These are phyloP conservation scores for Muscina levida DNA, from an alignment of 2,888 invertebrate genomes.

Conservation along the genomic window DNA sequence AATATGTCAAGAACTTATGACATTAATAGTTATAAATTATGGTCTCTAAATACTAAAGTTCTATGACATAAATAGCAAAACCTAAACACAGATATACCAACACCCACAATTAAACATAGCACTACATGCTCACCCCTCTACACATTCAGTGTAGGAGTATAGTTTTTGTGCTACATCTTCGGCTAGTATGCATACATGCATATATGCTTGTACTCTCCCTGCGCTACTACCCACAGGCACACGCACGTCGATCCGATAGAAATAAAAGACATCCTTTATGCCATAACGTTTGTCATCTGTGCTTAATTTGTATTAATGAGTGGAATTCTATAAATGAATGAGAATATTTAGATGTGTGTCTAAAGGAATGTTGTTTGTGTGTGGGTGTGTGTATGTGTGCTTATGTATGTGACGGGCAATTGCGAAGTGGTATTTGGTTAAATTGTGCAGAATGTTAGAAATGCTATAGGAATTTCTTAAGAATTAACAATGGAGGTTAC, in stretches of 20 bases:
- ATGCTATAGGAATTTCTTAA: too few species aligned
- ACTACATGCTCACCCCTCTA: not conserved
- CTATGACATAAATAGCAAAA: not conserved
- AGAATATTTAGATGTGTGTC: not conserved
- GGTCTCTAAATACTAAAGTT: conserved; percentile 56
- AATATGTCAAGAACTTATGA: conserved; percentile 78
- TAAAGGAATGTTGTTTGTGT: too few species aligned
- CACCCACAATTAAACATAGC: not conserved
- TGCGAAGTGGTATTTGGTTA: not conserved
- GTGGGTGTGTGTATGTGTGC: not conserved
- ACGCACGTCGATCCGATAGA: conserved; percentile 1
- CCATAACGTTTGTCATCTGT: conserved; percentile 39
- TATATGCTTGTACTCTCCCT: not conserved
- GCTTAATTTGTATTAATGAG: conserved; percentile 53
- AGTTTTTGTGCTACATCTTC: too few species aligned
- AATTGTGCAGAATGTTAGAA: too few species aligned
- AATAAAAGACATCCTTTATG: conserved; percentile 2
- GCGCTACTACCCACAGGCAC: conserved; percentile 1
- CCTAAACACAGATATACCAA: conserved; percentile 21
- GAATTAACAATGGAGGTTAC: too few species aligned
- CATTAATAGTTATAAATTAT: conserved; percentile 79
- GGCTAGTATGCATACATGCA: too few species aligned
- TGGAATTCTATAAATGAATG: conserved; percentile 32
- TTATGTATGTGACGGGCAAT: not conserved
- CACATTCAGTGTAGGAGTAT: not conserved